Base-by-base conservation (phyloP, 1,140 invertebrate genomes). In the Platyura marginata region DNA sequence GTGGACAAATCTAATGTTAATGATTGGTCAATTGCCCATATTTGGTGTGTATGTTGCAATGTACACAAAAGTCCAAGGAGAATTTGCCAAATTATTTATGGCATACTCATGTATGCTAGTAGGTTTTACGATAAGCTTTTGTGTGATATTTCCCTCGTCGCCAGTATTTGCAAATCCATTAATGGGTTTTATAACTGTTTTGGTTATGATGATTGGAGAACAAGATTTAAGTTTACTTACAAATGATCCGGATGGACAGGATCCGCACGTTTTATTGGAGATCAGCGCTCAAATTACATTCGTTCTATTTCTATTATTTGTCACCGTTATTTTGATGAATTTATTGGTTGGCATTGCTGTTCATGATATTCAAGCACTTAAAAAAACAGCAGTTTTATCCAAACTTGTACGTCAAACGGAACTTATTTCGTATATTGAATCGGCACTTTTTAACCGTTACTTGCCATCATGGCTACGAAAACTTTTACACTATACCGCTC, bases 191-290 rank as follows among this genome's bases (percentile, higher is more conserved):
- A 81, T 87, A 25, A 85, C 85, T 4, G 81, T 86, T 0, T 56
- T 88, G 33, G 83, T 85, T 0, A 88, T 89, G 82, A 89, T 89
- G 84, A 87, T 85, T 2, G 85, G 86, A 0, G 86, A 90, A 56
- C 59, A 83, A 40, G 77, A 81, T 49, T 67, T 82, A 25, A 75
- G 78, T 42, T 62, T 81, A 15, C 54, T 81, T 3, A 68, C 77
- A 19, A 72, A 76, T 41, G 68, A 74, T 44, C 71, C 76, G 1
- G 70, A 74, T 48, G 67, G 71, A 3, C 69, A 72, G 23, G 68
- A 72, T 55, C 66, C 69, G 3, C 67, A 67, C 3, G 71, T 77
- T 45, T 49, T 78, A 8, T 52, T 80, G 2, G 71, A 77, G 50
- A 68, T 79, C 18, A 80, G 76, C 42, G 75, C 79, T 1, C 78